Conservation (phyloP, 2,797 vertebrate species). For the Spinus pinus region DNA sequence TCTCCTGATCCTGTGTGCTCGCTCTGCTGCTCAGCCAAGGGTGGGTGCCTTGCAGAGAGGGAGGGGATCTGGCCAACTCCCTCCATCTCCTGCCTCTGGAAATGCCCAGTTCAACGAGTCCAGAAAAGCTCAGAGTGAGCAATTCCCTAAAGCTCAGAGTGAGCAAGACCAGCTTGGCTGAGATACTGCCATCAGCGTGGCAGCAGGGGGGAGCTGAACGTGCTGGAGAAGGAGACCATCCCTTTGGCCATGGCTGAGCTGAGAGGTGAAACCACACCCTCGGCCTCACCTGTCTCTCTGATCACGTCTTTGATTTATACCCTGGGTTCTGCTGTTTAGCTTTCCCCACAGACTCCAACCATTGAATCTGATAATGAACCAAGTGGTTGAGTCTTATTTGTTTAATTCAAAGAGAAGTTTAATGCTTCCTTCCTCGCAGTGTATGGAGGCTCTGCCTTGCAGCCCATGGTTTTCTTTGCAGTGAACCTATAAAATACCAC, state of each 20-base stretch:
- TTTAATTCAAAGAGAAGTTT: background rate
- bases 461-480: background rate
- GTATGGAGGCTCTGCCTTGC: background rate
- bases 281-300: background rate
- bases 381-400: background rate
- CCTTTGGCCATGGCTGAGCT: background rate
- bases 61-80: background rate
- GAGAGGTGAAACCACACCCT: background rate
- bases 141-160: background rate
- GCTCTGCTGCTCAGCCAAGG: background rate
- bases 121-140: background rate
- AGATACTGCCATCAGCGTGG: background rate
- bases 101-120: background rate
- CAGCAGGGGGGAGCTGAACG: accelerated
- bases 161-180: background rate
- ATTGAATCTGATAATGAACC: background rate
- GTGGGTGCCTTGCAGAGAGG: background rate
- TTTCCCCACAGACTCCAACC: background rate
- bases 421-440: background rate
- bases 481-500: background rate
- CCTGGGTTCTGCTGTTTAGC: background rate
- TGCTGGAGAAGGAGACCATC: background rate
- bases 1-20: background rate
- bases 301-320: background rate
- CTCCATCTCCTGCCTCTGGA: background rate